Conservation (phyloP, 2,888 invertebrate species). For the Xestia xanthographa region DNA sequence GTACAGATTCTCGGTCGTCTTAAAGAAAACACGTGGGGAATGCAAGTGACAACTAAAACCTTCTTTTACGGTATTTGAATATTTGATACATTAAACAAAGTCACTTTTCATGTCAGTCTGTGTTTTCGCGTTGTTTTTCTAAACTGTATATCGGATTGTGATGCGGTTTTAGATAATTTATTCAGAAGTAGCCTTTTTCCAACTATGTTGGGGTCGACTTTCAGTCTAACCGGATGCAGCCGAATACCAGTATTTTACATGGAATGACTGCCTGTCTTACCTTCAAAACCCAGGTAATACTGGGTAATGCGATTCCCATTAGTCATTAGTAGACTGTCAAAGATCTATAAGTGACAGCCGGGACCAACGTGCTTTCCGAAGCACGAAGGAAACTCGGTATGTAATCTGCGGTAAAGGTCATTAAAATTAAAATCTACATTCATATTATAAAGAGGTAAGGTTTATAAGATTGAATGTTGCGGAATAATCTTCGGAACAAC, state of each 20-base stretch:
- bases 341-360: too few relatives aligned
- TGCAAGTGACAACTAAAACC: constrained; percentile 23
- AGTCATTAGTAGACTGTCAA: too few relatives aligned
- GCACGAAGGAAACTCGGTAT: too few relatives aligned
- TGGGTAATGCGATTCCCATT: neutral
- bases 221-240: neutral
- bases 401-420: too few relatives aligned
- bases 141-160: neutral
- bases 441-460: neutral
- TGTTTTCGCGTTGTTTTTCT: neutral
- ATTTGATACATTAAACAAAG: neutral
- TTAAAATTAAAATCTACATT: neutral
- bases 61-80: constrained; percentile 27
- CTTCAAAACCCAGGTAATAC: neutral
- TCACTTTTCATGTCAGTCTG: neutral
- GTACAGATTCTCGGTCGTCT: constrained; percentile 18
- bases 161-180: neutral
- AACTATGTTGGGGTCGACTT: neutral
- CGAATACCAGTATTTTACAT: neutral
- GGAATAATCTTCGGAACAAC: neutral
- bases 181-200: neutral
- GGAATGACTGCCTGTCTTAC: neutral
- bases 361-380: too few relatives aligned
- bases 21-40: constrained; percentile 35
- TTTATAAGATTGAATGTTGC: neutral